Evolutionary conservation across 2,888 invertebrate species (phyloP).

Genomic region (Lordiphosa andalusiaca): DNA sequence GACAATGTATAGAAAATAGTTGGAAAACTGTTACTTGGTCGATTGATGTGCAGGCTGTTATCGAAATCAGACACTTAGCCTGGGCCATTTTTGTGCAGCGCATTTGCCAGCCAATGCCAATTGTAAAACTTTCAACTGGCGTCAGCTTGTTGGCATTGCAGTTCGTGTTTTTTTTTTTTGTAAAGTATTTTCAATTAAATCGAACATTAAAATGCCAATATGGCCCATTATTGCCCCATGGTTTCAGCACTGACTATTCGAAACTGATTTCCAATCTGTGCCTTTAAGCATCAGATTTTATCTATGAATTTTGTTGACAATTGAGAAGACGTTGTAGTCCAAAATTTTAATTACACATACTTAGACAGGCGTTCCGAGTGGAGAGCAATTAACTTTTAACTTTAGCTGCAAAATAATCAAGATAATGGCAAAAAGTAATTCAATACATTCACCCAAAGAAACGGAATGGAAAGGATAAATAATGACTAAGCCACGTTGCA

Average conservation of each 20-base stretch:
- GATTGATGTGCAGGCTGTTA: no score
- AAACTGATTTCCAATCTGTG: conserved; percentile 21
- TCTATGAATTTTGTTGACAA: conserved; percentile 1
- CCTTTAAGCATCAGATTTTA: conserved; percentile 5
- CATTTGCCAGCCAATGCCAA: no score
- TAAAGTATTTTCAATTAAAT: conserved; percentile 23
- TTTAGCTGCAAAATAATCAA: conserved; percentile 26
- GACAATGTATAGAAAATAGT: no score
- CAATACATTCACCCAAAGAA: conserved; percentile 1
- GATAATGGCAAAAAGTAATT: conserved; percentile 18
- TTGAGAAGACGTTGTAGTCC: neutral
- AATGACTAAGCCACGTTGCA: conserved; percentile 9
- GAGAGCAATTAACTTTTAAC: conserved; percentile 5
- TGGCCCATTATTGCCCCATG: conserved; percentile 33
- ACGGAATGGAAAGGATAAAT: neutral
- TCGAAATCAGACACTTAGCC: no score
- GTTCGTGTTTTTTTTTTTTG: no score
- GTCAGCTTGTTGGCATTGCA: neutral
- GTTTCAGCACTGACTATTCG: neutral
- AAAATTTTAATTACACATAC: conserved; percentile 5
- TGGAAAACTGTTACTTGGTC: no score
- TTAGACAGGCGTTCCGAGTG: conserved; percentile 11
- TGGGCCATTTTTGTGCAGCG: no score
- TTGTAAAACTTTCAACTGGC: no score
- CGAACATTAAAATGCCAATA: conserved; percentile 30